These are phyloP conservation scores for Hypocryptadius cinnamomeus DNA, from an alignment of 2,113 vertebrate genomes.

Conservation along the genomic window DNA sequence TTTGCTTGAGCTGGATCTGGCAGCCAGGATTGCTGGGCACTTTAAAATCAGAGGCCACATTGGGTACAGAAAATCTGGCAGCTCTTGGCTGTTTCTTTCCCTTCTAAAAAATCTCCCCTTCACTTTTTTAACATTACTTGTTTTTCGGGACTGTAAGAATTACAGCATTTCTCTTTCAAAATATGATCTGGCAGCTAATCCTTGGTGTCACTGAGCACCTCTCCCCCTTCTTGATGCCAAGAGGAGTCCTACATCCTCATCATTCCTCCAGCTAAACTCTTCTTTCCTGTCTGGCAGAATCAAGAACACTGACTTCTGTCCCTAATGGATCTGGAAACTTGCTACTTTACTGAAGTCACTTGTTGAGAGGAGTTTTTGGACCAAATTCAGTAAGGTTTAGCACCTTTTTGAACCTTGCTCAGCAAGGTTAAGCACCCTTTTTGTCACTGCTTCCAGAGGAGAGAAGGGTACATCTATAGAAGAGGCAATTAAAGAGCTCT, in stretches of 20 bases:
- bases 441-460: neutral
- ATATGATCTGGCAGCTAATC: neutral
- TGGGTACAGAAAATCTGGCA: neutral
- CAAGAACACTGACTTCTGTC: neutral
- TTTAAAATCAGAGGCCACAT: neutral
- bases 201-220: neutral
- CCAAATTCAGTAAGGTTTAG: neutral
- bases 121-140: neutral
- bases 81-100: neutral
- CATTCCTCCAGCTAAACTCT: neutral
- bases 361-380: neutral
- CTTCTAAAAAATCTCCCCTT: neutral
- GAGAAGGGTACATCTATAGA: neutral
- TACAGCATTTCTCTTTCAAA: neutral
- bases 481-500: neutral
- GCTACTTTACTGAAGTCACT: neutral
- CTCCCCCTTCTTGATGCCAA: neutral
- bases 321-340: neutral
- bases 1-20: neutral
- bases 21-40: neutral
- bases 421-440: neutral
- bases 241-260: neutral
- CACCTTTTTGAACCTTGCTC: neutral
- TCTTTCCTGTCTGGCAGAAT: neutral
- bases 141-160: neutral